phyloP scores from a whole-genome alignment of 1,140 invertebrate species.

The Magallana ariakensis region DNA sequence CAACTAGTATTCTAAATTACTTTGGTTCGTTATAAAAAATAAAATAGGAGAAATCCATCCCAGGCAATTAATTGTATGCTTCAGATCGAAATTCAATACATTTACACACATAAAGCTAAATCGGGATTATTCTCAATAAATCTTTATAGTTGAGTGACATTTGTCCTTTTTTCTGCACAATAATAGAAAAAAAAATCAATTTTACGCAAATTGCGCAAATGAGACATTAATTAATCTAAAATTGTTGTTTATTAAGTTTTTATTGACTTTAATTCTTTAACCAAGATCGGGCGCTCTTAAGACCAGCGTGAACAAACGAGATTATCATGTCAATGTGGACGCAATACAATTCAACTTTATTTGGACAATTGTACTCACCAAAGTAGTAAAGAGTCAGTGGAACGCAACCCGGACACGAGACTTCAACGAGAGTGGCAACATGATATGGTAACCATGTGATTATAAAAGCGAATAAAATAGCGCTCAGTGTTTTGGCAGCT shows the following conservation, averaged over 20 bases:
- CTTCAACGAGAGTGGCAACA: conserved; percentile 83
- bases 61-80: conserved; percentile 15
- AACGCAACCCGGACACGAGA: conserved; percentile 78
- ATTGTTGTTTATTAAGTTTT: too few relatives aligned
- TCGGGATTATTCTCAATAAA: conserved; percentile 3
- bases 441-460: conserved; percentile 99
- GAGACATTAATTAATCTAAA: too few relatives aligned
- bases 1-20: neutral
- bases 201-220: too few relatives aligned
- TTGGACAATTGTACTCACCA: conserved; percentile 47
- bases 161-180: neutral
- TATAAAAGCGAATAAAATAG: conserved; percentile 98
- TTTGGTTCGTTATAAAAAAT: neutral
- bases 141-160: neutral
- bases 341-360: too few relatives aligned
- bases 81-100: conserved; percentile 26
- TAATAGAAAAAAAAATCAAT: neutral
- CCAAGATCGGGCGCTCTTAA: too few relatives aligned
- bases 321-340: too few relatives aligned
- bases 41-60: neutral
- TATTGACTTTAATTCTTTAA: too few relatives aligned
- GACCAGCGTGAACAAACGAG: too few relatives aligned
- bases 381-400: conserved; percentile 54
- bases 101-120: conserved; percentile 28
- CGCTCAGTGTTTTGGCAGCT: conserved; percentile 97